These are phyloP conservation scores for Apus apus DNA, from an alignment of 2,113 vertebrate species.

Conservation along the genomic window DNA sequence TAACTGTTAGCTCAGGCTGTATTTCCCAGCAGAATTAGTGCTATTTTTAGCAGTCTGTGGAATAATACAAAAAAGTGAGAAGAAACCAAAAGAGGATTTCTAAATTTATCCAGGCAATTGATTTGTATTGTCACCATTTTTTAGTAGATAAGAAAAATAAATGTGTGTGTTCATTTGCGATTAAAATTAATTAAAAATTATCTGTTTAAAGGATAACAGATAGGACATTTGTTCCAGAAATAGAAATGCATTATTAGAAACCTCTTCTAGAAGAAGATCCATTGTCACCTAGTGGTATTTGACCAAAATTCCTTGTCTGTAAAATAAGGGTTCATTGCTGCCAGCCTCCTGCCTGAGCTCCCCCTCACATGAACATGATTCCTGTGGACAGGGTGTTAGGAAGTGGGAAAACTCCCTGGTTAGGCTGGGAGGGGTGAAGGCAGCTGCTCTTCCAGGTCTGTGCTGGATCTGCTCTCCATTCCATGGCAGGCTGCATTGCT, in stretches of 20 bases:
- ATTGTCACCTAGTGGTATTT: not conserved
- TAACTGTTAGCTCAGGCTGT: constrained; percentile 21
- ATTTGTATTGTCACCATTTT: not conserved
- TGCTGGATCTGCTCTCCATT: not conserved
- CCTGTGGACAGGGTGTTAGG: not conserved
- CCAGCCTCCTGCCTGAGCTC: not conserved
- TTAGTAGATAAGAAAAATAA: constrained; percentile 44
- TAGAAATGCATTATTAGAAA: constrained; percentile 8
- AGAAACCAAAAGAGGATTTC: constrained; percentile 35
- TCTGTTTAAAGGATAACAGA: not conserved
- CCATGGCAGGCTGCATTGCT: not conserved
- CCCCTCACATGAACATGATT: fast-evolving
- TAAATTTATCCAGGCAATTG: constrained; percentile 47
- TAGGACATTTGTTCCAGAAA: constrained; percentile 25
- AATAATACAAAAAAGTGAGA: not conserved
- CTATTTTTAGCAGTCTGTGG: constrained; percentile 46
- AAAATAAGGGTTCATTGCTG: fast-evolving
- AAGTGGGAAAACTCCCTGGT: not conserved
- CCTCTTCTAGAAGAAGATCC: not conserved
- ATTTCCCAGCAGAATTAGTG: constrained; percentile 33
- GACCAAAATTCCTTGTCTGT: not conserved
- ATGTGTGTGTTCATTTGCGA: constrained; percentile 43
- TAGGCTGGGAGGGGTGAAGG: not conserved
- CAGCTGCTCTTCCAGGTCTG: not conserved
- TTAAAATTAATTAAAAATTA: constrained; percentile 13